Conservation (phyloP, 2,797 vertebrate species). For the Neosilurus mollespiculum region DNA sequence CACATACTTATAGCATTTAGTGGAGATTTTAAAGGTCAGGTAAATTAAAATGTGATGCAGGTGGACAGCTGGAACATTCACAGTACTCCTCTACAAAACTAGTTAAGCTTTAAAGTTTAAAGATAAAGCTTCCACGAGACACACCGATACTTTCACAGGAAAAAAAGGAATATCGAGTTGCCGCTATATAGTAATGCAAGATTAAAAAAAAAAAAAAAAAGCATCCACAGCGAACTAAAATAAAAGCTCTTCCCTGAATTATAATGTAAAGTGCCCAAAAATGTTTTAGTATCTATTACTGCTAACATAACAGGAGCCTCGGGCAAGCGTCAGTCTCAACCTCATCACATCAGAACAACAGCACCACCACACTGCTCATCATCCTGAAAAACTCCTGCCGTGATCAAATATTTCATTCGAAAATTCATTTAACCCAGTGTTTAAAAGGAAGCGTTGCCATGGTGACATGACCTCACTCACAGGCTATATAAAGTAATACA, state of each 20-base stretch:
- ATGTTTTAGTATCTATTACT: constrained; percentile 47
- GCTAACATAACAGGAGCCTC: constrained; percentile 48
- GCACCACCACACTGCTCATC: background rate
- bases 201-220: constrained; percentile 29
- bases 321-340: background rate
- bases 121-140: constrained; percentile 42
- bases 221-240: constrained; percentile 42
- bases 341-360: constrained; percentile 13
- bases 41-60: constrained; percentile 59
- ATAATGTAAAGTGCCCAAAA: constrained; percentile 74
- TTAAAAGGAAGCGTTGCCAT: constrained; percentile 60
- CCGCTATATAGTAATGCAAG: constrained; percentile 30
- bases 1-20: constrained; percentile 44
- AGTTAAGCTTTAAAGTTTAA: constrained; percentile 55
- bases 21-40: constrained; percentile 26
- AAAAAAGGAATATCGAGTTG: constrained; percentile 43
- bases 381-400: constrained; percentile 33
- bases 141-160: constrained; percentile 39
- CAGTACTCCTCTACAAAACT: constrained; percentile 53
- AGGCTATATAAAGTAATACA: constrained; percentile 61
- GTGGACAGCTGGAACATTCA: constrained; percentile 63
- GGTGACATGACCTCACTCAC: constrained; percentile 58
- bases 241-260: constrained; percentile 71
- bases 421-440: constrained; percentile 69
- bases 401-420: constrained; percentile 29